phyloP scores from a whole-genome alignment of 2,888 invertebrate species.

The Ichneumoninae sp. region DNA sequence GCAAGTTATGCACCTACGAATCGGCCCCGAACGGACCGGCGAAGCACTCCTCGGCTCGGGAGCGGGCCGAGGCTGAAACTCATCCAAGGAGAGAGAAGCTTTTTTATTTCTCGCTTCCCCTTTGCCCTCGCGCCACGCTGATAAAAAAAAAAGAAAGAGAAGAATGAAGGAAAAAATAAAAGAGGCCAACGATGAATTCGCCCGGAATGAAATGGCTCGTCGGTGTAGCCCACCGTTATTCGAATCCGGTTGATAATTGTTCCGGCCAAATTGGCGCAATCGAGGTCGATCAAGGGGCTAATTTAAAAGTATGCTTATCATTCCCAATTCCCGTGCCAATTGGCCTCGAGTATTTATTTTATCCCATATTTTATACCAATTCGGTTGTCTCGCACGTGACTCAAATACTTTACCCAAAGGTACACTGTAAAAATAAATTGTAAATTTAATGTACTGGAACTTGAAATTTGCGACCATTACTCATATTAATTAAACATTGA shows the following conservation, averaged over 20 bases:
- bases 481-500: no score
- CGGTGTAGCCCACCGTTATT: slow-evolving; percentile 40
- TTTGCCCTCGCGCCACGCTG: slow-evolving; percentile 9
- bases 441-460: no score
- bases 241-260: slow-evolving; percentile 59
- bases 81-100: slow-evolving; percentile 52
- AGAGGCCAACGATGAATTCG: slow-evolving; percentile 20
- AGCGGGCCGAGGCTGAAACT: slow-evolving; percentile 63
- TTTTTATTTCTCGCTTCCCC: slow-evolving; percentile 33
- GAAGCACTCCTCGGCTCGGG: not conserved
- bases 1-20: slow-evolving; percentile 57
- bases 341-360: not conserved
- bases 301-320: not conserved
- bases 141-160: not conserved
- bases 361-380: not conserved
- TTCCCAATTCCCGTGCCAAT: not conserved
- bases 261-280: slow-evolving; percentile 44
- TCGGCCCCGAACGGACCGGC: slow-evolving; percentile 1
- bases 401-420: not conserved
- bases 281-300: slow-evolving; percentile 28
- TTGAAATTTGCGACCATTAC: no score
- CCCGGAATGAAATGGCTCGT: slow-evolving; percentile 29
- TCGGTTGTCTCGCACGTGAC: not conserved
- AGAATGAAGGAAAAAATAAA: slow-evolving; percentile 16
- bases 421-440: no score